A percentile compares a stretch with the other conserved stretches of the same genome.
Evolutionary conservation across 2,113 vertebrate genomes (phyloP).

Genomic region (Australoheros scitulus): DNA sequence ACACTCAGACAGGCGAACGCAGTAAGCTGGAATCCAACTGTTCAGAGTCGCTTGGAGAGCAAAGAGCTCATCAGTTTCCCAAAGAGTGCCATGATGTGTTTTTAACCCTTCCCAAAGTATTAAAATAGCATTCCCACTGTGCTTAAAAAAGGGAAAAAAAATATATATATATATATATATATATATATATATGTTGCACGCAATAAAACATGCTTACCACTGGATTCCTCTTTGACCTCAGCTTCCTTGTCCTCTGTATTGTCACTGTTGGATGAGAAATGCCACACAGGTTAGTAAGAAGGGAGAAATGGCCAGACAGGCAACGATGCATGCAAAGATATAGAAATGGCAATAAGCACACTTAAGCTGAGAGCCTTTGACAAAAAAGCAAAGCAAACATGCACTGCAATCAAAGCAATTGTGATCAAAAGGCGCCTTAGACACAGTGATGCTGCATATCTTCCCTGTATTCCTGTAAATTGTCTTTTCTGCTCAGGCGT

Average conservation of each 20-base stretch:
- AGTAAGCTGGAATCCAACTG: slow-evolving; percentile 28
- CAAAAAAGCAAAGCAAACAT: not conserved
- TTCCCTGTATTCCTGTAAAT: slow-evolving; percentile 16
- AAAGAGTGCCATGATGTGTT: not conserved
- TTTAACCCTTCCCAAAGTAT: not conserved
- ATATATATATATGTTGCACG: not conserved
- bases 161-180: too few relatives aligned
- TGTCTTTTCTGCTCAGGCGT: slow-evolving; percentile 15
- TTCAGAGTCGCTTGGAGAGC: slow-evolving; percentile 18
- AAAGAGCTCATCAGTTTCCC: slow-evolving; percentile 8
- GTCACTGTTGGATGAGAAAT: slow-evolving; percentile 84
- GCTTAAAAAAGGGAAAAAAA: not conserved
- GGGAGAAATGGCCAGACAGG: not conserved
- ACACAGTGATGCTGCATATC: not conserved
- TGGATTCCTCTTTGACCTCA: slow-evolving; percentile 82
- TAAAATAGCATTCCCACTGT: not conserved
- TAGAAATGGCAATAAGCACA: not conserved
- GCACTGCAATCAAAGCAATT: slow-evolving; percentile 11
- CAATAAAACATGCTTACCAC: slow-evolving; percentile 79
- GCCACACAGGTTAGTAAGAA: slow-evolving; percentile 41
- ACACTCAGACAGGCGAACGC: slow-evolving; percentile 24
- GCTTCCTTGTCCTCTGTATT: slow-evolving; percentile 90
- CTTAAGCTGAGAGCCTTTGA: slow-evolving; percentile 4
- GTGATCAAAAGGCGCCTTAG: not conserved
- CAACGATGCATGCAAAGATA: slow-evolving; percentile 15